Evolutionary conservation across 1,140 invertebrate species (phyloP).

Genomic region (Drosophila burlai): DNA sequence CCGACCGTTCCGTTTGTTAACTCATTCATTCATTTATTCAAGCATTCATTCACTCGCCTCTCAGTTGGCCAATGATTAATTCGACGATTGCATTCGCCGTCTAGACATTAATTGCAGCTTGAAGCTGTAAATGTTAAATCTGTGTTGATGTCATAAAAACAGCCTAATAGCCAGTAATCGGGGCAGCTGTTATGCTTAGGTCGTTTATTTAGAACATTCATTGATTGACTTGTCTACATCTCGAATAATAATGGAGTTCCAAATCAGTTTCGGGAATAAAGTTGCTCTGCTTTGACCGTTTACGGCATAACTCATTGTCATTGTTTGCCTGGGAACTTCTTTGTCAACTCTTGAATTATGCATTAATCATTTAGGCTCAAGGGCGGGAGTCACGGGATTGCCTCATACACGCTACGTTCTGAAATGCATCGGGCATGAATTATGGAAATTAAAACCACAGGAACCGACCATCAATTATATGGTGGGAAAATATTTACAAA

Average conservation of each 20-base stretch:
- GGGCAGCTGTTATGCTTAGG: slow-evolving; percentile 1
- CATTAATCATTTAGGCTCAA: slow-evolving; percentile 2
- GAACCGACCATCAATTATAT: slow-evolving; percentile 15
- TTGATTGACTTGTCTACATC: slow-evolving; percentile 15
- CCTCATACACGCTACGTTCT: slow-evolving; percentile 12
- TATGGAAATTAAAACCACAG: slow-evolving; percentile 21
- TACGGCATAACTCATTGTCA: slow-evolving; percentile 6
- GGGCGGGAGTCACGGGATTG: not conserved
- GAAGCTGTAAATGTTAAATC: slow-evolving; percentile 40
- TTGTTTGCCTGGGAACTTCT: slow-evolving; percentile 33
- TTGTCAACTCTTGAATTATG: slow-evolving; percentile 13
- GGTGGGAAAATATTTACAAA: slow-evolving; percentile 22
- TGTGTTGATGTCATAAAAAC: slow-evolving; percentile 43
- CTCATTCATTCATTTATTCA: slow-evolving; percentile 44
- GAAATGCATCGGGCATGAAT: slow-evolving; percentile 8
- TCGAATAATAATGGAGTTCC: slow-evolving; percentile 1
- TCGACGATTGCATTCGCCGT: slow-evolving; percentile 40
- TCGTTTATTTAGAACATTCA: not conserved
- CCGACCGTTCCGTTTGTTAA: slow-evolving; percentile 29
- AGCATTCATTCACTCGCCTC: slow-evolving; percentile 36
- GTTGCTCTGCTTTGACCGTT: slow-evolving; percentile 7
- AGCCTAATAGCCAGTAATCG: slow-evolving; percentile 7
- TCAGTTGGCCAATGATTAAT: slow-evolving; percentile 35
- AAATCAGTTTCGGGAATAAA: slow-evolving; percentile 4
- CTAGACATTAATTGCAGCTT: slow-evolving; percentile 41